Base-by-base conservation (phyloP, 2,888 invertebrate species). In the Volucella inanis region DNA sequence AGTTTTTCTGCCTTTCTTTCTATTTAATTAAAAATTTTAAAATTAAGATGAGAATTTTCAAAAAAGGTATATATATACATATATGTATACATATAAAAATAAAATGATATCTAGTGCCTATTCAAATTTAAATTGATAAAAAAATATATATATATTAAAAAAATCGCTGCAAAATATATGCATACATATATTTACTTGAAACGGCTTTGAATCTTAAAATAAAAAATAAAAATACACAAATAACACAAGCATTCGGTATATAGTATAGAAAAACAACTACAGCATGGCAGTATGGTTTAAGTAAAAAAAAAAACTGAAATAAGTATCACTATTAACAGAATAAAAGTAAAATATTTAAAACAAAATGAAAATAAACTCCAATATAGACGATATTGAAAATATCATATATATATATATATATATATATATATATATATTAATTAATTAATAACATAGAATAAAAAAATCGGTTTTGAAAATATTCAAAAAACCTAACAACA, bases 61-160 rank as follows among this genome's bases (percentile, higher is more conserved):
- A 31, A 31, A 31, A 31, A 6, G 6, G 4, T 31, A 31, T 6
- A 31, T 31, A 6, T 47, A n/a, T 47, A 47, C 8, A 31, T 31
- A 31, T 31, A 31, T 6, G 6, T 31, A 31, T 31, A 31, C 6
- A 6, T 31, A 31, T 31, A 50, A 15, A 65, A 45, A 71, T 18
- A 75, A 82, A 71, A 75, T 71, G 55, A 85, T 80, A 85, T 85
- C 80, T 85, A 85, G 84, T 85, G 84, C 84, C 84, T 85, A 85
- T 85, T 80, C 84, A 76, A 71, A 85, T 80, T 83, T 70, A 68
- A 84, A 84, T 80, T 80, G 47, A 59, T 67, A 71, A 39, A 22
- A 67, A 59, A 18, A 59, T n/a, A 67, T 49, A 47, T 47, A 55
- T 49, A 68, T 45, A 62, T 14, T 3, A 10, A 15, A 68, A 49